phyloP scores from a whole-genome alignment of 2,797 vertebrate species.

The Anableps anableps region DNA sequence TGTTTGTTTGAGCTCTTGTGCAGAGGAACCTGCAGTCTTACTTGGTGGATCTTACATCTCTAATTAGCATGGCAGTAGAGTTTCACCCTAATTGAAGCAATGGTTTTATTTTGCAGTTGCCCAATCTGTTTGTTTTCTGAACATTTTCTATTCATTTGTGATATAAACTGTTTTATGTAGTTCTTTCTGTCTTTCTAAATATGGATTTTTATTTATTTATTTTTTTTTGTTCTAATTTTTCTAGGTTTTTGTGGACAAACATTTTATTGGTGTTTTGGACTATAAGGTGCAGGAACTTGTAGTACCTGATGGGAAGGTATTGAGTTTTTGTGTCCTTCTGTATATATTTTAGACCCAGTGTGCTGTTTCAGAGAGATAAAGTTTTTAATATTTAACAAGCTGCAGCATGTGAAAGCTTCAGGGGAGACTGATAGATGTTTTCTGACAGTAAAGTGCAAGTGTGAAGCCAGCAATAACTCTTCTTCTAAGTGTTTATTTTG shows the following conservation, averaged over 20 bases:
- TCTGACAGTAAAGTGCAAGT: slow-evolving; percentile 26
- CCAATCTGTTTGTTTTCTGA: neutral
- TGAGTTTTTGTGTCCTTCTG: slow-evolving; percentile 8
- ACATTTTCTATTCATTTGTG: neutral
- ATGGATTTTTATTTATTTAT: no score
- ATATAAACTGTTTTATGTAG: neutral
- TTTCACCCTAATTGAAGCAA: neutral
- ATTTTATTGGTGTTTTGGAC: slow-evolving; percentile 88
- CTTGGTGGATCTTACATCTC: neutral
- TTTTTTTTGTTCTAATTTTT: slow-evolving; percentile 8
- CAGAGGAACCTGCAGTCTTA: neutral
- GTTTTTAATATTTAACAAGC: slow-evolving; percentile 53
- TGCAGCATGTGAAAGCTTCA: slow-evolving; percentile 38
- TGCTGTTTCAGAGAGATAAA: slow-evolving; percentile 36
- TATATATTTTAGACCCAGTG: slow-evolving; percentile 15
- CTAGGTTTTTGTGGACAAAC: slow-evolving; percentile 89
- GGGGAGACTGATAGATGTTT: slow-evolving; percentile 42
- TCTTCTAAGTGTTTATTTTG: slow-evolving; percentile 43
- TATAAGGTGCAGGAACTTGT: slow-evolving; percentile 79
- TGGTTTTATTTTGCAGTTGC: neutral
- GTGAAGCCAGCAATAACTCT: slow-evolving; percentile 39
- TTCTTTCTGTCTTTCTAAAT: neutral
- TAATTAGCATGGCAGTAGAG: neutral
- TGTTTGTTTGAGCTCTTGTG: neutral
- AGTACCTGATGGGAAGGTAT: slow-evolving; percentile 87